These are phyloP conservation scores for Diuraphis noxia DNA, from an alignment of 1,140 invertebrate genomes.

Conservation along the genomic window DNA sequence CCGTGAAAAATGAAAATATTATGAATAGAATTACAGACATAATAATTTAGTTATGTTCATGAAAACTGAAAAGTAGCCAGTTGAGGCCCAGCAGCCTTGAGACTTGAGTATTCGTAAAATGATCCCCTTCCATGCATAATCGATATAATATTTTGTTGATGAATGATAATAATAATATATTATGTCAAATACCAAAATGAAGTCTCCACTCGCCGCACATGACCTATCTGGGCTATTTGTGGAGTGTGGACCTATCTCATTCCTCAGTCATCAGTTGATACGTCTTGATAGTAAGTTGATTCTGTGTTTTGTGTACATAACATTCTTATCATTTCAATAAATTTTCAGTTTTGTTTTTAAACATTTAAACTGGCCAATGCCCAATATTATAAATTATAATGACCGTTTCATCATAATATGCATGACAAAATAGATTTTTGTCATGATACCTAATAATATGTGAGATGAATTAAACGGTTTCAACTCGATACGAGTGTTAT, in stretches of 20 bases:
- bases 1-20: background rate
- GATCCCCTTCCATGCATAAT: background rate
- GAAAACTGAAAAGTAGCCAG: background rate
- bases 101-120: background rate
- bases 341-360: slow-evolving; percentile 17
- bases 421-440: too few relatives aligned
- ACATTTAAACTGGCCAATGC: too few relatives aligned
- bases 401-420: too few relatives aligned
- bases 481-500: background rate
- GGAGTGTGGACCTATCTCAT: background rate
- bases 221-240: background rate
- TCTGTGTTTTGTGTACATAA: slow-evolving; percentile 15
- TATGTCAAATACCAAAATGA: background rate
- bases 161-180: background rate
- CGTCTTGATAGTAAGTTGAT: too few relatives aligned
- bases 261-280: slow-evolving; percentile 13
- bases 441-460: too few relatives aligned
- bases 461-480: background rate
- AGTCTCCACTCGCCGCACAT: background rate
- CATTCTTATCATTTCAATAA: slow-evolving; percentile 29
- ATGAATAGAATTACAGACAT: background rate
- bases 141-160: background rate
- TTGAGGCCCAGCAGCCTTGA: background rate
- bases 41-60: background rate
- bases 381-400: background rate